Percentiles rank a stretch among this genome's conserved stretches.
These are phyloP conservation scores for Triplophysa rosa DNA, from an alignment of 2,113 vertebrate genomes.

Conservation along the genomic window DNA sequence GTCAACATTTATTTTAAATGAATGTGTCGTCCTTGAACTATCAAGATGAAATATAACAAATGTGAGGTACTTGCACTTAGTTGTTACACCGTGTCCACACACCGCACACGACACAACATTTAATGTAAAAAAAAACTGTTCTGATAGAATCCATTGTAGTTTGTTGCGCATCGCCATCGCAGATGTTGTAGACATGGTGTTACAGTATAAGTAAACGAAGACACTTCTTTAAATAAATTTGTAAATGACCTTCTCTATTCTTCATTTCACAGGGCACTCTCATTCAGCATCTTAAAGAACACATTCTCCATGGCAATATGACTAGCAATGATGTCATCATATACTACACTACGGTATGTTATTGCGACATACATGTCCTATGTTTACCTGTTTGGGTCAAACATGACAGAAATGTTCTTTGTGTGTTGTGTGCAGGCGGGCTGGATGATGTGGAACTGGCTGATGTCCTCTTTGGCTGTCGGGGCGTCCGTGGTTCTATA, in stretches of 20 bases:
- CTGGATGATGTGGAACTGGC: constrained; percentile 99
- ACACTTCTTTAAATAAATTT: too few relatives aligned
- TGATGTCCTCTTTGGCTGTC: constrained; percentile 85
- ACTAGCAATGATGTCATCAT: constrained; percentile 85
- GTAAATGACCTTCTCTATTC: background rate
- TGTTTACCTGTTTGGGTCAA: constrained; percentile 3
- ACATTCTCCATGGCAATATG: constrained; percentile 90
- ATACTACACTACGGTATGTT: constrained; percentile 91
- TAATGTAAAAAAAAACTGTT: too few relatives aligned
- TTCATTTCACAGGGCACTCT: constrained; percentile 82
- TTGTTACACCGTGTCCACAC: too few relatives aligned
- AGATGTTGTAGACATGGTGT: too few relatives aligned
- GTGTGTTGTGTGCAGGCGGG: constrained; percentile 76
- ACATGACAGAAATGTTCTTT: background rate
- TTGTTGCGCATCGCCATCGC: too few relatives aligned
- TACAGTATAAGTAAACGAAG: too few relatives aligned
- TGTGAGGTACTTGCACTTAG: too few relatives aligned
- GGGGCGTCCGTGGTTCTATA: constrained; percentile 92
- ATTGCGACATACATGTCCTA: background rate
- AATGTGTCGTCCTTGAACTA: too few relatives aligned
- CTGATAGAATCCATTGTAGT: too few relatives aligned
- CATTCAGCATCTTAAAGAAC: constrained; percentile 95
- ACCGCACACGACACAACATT: too few relatives aligned
- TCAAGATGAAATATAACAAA: too few relatives aligned
- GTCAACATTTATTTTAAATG: too few relatives aligned